phyloP scores from a whole-genome alignment of 1,140 invertebrate genomes.

The Nixonia krombeini region DNA sequence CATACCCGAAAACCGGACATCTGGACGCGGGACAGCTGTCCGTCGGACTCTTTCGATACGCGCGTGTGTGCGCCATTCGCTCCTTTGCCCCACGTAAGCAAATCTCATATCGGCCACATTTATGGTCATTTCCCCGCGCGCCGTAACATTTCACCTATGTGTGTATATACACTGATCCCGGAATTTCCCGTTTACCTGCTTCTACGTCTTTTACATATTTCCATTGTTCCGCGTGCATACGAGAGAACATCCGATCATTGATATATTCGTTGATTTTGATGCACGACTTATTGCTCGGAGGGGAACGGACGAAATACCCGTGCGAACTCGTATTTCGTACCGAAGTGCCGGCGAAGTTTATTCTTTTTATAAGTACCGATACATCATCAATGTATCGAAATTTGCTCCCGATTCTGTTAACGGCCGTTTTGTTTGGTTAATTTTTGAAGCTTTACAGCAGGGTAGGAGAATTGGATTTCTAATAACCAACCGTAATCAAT shows the following conservation, averaged over 20 bases:
- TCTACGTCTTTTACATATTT: constrained; percentile 1
- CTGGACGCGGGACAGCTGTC: constrained; percentile 62
- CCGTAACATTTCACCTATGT: no score
- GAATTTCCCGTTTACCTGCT: constrained; percentile 38
- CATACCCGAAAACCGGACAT: constrained; percentile 57
- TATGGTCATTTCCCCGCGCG: constrained; percentile 23
- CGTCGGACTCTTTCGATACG: neutral
- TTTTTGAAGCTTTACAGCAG: no score
- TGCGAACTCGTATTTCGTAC: no score
- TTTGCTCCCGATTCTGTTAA: no score
- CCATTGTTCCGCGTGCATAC: constrained; percentile 29
- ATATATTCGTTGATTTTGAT: constrained; percentile 38
- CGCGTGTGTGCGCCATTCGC: neutral
- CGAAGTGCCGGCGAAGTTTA: no score
- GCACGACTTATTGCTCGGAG: constrained; percentile 18
- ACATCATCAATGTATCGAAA: no score
- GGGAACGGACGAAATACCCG: constrained; percentile 50
- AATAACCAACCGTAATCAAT: no score
- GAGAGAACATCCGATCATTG: constrained; percentile 34
- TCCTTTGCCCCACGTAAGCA: constrained; percentile 3
- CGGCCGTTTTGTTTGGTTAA: no score
- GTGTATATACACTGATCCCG: constrained; percentile 32
- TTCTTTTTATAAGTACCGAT: no score
- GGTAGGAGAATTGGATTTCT: no score
- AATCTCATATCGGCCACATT: constrained; percentile 20